A percentile compares a stretch with the other conserved stretches of the same genome.
These are phyloP conservation scores for Scomberomorus guttatus DNA, from an alignment of 2,797 vertebrate genomes.

Conservation along the genomic window DNA sequence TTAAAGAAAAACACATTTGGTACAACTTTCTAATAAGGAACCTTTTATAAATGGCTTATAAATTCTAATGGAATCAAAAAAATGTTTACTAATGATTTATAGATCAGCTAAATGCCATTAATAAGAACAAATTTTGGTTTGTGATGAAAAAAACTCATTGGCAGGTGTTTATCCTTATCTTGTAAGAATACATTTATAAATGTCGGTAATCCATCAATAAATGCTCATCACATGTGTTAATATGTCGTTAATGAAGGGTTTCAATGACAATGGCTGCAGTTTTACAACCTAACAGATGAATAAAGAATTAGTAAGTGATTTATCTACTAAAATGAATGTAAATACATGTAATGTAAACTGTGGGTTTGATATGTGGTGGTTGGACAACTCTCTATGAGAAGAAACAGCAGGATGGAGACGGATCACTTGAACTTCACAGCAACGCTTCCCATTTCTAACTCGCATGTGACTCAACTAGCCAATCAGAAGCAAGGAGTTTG, in stretches of 20 bases:
- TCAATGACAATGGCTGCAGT: neutral
- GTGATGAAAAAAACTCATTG: neutral
- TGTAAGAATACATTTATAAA: neutral
- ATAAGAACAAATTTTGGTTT: neutral
- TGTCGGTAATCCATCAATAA: neutral
- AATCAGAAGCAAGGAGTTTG: neutral
- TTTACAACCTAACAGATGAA: neutral
- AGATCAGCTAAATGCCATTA: neutral
- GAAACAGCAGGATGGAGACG: neutral
- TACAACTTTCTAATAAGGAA: neutral
- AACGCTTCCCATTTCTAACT: neutral
- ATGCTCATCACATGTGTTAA: neutral
- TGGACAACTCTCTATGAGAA: neutral
- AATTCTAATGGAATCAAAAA: neutral
- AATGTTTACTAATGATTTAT: neutral
- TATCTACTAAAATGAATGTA: too few species aligned
- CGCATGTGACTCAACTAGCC: neutral
- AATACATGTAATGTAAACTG: neutral
- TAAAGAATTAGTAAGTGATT: neutral
- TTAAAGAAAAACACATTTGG: neutral
- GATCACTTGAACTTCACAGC: neutral
- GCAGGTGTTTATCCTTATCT: slow-evolving; percentile 2
- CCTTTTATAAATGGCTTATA: neutral
- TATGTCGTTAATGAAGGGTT: neutral
- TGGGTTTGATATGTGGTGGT: neutral